These are phyloP conservation scores for Philaethria dido DNA, from an alignment of 2,888 invertebrate genomes.

Conservation along the genomic window DNA sequence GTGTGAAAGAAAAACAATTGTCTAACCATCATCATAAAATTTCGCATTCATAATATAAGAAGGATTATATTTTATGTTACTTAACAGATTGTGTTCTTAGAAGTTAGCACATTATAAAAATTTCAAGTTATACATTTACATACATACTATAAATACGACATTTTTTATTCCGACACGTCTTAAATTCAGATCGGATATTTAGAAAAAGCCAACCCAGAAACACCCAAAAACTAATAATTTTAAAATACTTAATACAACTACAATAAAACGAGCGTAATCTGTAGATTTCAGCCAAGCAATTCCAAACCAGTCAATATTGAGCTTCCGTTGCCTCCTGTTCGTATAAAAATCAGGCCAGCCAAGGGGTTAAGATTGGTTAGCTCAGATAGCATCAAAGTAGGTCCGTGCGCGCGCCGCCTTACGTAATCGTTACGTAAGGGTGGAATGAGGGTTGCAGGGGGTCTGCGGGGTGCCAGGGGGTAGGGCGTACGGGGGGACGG, in stretches of 20 bases:
- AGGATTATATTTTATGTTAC: no score
- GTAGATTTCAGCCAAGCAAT: conserved; percentile 33
- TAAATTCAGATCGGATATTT: no score
- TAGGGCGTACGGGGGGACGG: conserved; percentile 49
- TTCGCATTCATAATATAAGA: no score
- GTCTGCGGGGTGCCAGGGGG: conserved; percentile 42
- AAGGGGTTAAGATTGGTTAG: conserved; percentile 40
- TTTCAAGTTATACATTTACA: no score
- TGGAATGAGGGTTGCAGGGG: conserved; percentile 57
- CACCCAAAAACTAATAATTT: no score
- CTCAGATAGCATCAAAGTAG: conserved; percentile 50
- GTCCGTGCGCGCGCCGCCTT: conserved; percentile 75
- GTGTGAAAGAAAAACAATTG: no score
- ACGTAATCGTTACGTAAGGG: conserved; percentile 80
- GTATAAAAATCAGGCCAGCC: conserved; percentile 28
- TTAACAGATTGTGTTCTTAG: no score
- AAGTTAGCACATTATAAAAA: no score
- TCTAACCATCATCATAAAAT: no score
- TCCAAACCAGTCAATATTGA: conserved; percentile 50
- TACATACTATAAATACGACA: no score
- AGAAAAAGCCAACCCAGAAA: no score
- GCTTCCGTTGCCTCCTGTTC: conserved; percentile 36
- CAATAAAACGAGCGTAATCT: conserved; percentile 30
- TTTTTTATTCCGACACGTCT: no score
- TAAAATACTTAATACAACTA: conserved; percentile 27